Base-by-base conservation (phyloP, 2,113 vertebrate species). In the Dasyprocta punctata region DNA sequence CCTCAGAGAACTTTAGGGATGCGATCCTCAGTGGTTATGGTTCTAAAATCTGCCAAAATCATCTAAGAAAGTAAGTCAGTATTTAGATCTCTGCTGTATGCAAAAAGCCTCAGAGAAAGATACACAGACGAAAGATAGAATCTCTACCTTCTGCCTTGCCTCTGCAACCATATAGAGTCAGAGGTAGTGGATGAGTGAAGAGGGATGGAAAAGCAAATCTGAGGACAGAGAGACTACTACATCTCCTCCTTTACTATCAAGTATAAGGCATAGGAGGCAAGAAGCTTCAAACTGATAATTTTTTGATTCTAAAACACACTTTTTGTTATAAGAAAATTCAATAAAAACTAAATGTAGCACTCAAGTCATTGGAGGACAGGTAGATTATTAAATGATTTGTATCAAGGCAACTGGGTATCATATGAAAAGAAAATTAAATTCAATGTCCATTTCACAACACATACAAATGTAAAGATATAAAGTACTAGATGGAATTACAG, bases 21-120 rank as follows among this genome's bases (percentile, higher is more conserved):
- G 24, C 92, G 24, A 44, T 77, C 22, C 14, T 85, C 28, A 36
- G 4, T 60, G 24, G 0, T 13, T 3, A 0, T 17, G 0, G 0
- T n/a, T 89, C 52, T 86, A 58, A 85, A 71, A 38, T 78, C 77
- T 33, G 20, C 38, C 19, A 67, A 69, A 41, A 65, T 5, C 5
- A 28, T 24, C 0, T 44, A 41, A 22, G 61, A 44, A 41, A 49
- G 75, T 14, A 30, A 24, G 30, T 60, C 19, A 30, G 6, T 4
- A 26, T 80, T 33, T 60, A 58, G 24, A 69, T 14, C 9, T 60
- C 41, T 20, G 7, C 41, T 30, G 2, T 20, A 36, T 58, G n/a
- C 1, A 7, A 11, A 87, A 24, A 41, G 5, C 1, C 63, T 52
- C 44, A 85, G 49, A 77, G 16, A 86, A 26, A 67, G 10, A 24